Percentiles rank a stretch among this genome's conserved stretches.
Conservation (phyloP, 2,797 vertebrate species). For the Coregonus sp. region DNA sequence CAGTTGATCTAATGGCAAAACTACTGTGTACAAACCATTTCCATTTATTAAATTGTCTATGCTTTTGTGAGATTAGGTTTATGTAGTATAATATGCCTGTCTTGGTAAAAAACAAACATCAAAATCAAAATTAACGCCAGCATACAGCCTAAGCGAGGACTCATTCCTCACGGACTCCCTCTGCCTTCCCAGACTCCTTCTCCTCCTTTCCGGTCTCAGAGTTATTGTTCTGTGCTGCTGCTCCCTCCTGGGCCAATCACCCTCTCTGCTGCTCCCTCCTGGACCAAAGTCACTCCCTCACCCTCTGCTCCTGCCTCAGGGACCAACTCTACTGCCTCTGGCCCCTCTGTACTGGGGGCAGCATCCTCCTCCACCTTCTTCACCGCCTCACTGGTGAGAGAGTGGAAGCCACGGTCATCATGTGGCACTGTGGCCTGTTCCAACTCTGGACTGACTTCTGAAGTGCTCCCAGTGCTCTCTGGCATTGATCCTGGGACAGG, state of each 20-base stretch:
- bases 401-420: slow-evolving; percentile 50
- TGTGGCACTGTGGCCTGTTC: slow-evolving; percentile 12
- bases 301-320: background rate
- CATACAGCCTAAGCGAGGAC: background rate
- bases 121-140: slow-evolving; percentile 6
- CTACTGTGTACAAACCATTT: background rate
- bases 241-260: background rate
- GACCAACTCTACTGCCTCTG: background rate
- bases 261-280: slow-evolving; percentile 22
- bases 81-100: background rate
- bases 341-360: background rate
- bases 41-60: background rate
- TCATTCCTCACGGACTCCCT: slow-evolving; percentile 36
- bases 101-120: slow-evolving; percentile 1
- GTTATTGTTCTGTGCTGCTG: slow-evolving; percentile 53
- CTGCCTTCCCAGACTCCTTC: slow-evolving; percentile 22
- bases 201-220: slow-evolving; percentile 65
- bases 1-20: background rate
- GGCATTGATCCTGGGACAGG: background rate
- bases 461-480: slow-evolving; percentile 15
- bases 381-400: slow-evolving; percentile 32
- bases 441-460: slow-evolving; percentile 18
- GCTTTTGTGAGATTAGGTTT: slow-evolving; percentile 10
- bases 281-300: background rate
- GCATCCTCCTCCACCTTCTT: slow-evolving; percentile 29